Conservation (phyloP, 1,140 invertebrate species). For the Liolophura sinensis region DNA sequence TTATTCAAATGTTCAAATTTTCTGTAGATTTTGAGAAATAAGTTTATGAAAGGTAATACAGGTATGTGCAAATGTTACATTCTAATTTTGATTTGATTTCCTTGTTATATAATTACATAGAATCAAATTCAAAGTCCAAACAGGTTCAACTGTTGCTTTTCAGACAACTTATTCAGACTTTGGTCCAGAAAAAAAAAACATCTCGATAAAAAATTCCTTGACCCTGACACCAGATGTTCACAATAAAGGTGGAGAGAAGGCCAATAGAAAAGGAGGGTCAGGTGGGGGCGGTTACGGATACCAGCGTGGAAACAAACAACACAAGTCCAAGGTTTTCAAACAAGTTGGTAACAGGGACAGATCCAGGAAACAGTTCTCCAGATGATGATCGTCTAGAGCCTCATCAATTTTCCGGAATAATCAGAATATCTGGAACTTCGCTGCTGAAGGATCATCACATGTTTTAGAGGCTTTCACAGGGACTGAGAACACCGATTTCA, state of each 20-base stretch:
- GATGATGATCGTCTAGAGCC: too few relatives aligned
- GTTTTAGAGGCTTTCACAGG: too few relatives aligned
- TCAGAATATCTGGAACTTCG: too few relatives aligned
- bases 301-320: constrained; percentile 25
- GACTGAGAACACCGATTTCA: too few relatives aligned
- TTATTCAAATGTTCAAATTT: background rate
- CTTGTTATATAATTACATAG: background rate
- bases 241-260: constrained; percentile 25
- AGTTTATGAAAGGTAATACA: background rate
- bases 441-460: too few relatives aligned
- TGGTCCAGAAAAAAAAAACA: background rate
- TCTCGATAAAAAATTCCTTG: constrained; percentile 14
- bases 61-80: background rate
- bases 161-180: too few relatives aligned
- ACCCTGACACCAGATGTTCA: constrained; percentile 32
- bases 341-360: constrained; percentile 15
- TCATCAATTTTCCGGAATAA: too few relatives aligned
- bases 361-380: background rate
- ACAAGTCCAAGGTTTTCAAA: constrained; percentile 38
- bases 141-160: background rate
- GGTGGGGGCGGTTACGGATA: constrained; percentile 29
- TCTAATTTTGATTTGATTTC: background rate
- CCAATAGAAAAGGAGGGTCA: constrained; percentile 8
- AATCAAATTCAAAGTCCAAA: background rate
- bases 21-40: background rate